Evolutionary conservation across 2,888 invertebrate genomes (phyloP).

Genomic region (Megastigmus dorsalis): DNA sequence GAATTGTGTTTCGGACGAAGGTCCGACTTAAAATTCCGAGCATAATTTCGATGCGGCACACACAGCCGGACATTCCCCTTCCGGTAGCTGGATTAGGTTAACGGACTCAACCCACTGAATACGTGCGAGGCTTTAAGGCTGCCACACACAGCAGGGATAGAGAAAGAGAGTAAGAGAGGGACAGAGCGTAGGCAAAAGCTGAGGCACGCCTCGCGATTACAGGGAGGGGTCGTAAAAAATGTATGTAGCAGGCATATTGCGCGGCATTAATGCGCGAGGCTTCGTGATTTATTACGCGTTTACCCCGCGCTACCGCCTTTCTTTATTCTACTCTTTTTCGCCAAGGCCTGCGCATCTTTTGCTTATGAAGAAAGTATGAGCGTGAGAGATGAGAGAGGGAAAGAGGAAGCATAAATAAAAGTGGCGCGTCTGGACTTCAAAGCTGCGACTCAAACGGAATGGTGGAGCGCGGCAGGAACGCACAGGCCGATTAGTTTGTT

Average conservation of each 20-base stretch:
- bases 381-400: not conserved
- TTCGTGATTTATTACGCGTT: slow-evolving; percentile 40
- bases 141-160: not conserved
- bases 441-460: not conserved
- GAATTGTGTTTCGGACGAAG: slow-evolving; percentile 26
- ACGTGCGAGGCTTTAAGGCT: not conserved
- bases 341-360: not conserved
- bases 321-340: not conserved
- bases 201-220: not conserved
- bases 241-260: slow-evolving; percentile 28
- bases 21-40: slow-evolving; percentile 56
- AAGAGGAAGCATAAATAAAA: slow-evolving; percentile 20
- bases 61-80: too few relatives aligned
- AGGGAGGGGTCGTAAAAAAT: slow-evolving; percentile 1
- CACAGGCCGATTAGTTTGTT: too few relatives aligned
- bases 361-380: not conserved
- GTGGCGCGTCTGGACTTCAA: not conserved
- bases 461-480: not conserved
- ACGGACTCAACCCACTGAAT: slow-evolving; percentile 5
- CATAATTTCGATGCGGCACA: slow-evolving; percentile 56
- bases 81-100: slow-evolving; percentile 54
- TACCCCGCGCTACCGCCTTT: not conserved
- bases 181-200: too few relatives aligned
- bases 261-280: slow-evolving; percentile 33
- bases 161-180: too few relatives aligned